phyloP scores from a whole-genome alignment of 2,888 invertebrate species.

The Prosapia bicincta region DNA sequence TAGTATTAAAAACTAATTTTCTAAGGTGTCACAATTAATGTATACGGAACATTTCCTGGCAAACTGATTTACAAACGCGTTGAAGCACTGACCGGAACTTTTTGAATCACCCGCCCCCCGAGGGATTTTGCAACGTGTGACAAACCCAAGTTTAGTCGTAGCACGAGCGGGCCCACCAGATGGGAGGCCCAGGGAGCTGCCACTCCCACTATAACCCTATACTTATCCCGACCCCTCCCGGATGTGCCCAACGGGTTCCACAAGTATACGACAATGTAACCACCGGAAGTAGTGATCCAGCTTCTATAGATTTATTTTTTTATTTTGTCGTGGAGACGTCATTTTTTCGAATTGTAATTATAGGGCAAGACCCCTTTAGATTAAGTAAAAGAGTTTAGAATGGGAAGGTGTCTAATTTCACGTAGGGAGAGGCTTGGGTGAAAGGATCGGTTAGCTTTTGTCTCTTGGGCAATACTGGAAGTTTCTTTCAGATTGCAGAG shows the following conservation, averaged over 20 bases:
- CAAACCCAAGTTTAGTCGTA: not conserved
- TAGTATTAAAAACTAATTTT: too few relatives aligned
- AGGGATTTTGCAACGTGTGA: not conserved
- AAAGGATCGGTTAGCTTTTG: too few relatives aligned
- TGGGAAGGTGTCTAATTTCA: not conserved
- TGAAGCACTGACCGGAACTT: too few relatives aligned
- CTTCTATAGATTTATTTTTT: not conserved
- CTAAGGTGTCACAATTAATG: too few relatives aligned
- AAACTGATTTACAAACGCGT: too few relatives aligned
- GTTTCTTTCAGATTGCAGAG: too few relatives aligned
- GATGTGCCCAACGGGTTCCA: not conserved
- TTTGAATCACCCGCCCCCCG: too few relatives aligned
- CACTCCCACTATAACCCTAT: slow-evolving; percentile 7
- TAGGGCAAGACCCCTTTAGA: not conserved
- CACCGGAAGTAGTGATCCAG: not conserved
- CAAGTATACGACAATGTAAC: not conserved
- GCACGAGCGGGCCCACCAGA: slow-evolving; percentile 10
- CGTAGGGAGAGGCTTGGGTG: not conserved
- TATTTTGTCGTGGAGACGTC: not conserved
- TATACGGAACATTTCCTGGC: too few relatives aligned
- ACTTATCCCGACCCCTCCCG: not conserved
- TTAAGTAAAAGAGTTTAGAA: not conserved
- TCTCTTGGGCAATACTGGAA: too few relatives aligned
- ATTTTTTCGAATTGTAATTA: slow-evolving; percentile 3
- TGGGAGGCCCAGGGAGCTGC: not conserved